Base-by-base conservation (phyloP, 1,140 invertebrate species). In the Hyposmocoma kahamanoa region DNA sequence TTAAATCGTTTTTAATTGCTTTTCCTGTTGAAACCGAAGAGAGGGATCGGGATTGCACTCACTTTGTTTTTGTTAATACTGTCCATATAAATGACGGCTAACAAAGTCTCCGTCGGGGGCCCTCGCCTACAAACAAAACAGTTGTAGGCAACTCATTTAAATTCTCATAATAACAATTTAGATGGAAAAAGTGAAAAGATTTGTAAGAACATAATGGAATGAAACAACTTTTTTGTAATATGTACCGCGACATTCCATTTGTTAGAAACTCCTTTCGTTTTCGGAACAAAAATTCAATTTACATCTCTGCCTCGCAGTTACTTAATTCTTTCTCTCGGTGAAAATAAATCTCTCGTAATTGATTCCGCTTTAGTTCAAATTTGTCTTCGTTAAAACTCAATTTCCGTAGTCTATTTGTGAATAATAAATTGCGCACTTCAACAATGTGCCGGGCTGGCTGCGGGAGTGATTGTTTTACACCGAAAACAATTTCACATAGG, bases 381-480 rank as follows among this genome's bases (percentile, higher is more conserved):
- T 75, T 82, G 78, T 82, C 78, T 80, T 82, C 74, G 76, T 82
- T 82, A 78, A 80, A 82, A 80, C 74, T 71, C 78, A 77, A 82
- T 82, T 79, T 78, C 72, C 70, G 59, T 72, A 71, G 74, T 82
- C 70, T 74, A 76, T 82, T 80, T 78, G 74, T 76, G 71, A 76
- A 78, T 80, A 82, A 82, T 78, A 78, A 82, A 80, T 78, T 69
- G 71, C 67, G 54, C 61, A 68, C 63, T 72, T 62, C 63, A 65
- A 55, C 56, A 57, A 59, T 67, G 63, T 61, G 68, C 59, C 50
- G 53, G 54, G 53, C 53, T 55, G 56, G 65, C 59, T 59, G 68
- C 59, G 45, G 50, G 55, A 38, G 42, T 57, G 56, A 42, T 69
- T 69, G 60, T 61, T 63, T 56, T 67, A 46, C 30, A 51, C 60